Conservation (phyloP, 2,888 invertebrate species). For the Papilio elwesi region DNA sequence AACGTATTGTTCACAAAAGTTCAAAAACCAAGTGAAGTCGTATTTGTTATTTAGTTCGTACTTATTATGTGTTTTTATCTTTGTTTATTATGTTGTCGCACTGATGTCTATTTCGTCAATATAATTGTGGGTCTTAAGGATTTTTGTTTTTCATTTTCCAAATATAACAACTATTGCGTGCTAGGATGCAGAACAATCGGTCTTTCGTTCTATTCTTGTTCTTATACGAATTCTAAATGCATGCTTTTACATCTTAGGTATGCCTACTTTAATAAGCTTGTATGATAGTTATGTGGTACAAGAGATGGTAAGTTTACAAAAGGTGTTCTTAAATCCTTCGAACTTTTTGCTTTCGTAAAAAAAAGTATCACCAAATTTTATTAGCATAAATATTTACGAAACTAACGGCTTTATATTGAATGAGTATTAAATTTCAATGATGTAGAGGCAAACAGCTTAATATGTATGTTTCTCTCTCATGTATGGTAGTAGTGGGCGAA, state of each 20-base stretch:
- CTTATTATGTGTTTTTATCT: constrained; percentile 44
- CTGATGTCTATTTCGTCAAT: constrained; percentile 21
- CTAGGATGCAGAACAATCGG: neutral
- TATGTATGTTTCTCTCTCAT: neutral
- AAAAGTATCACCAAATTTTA: neutral
- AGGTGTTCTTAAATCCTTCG: neutral
- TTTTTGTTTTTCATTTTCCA: constrained; percentile 7
- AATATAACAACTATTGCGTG: constrained; percentile 1
- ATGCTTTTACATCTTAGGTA: neutral
- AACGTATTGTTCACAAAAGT: constrained; percentile 69
- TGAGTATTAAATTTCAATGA: neutral
- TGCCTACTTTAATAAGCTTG: neutral
- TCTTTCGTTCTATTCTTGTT: constrained; percentile 8
- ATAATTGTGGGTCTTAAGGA: constrained; percentile 23
- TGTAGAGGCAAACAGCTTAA: too few species aligned
- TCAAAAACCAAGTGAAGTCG: constrained; percentile 25
- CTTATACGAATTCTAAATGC: constrained; percentile 13
- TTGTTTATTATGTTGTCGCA: constrained; percentile 24
- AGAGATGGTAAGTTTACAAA: neutral
- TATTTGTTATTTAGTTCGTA: constrained; percentile 46
- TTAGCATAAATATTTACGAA: too few species aligned
- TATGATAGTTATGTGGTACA: neutral
- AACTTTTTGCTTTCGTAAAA: neutral
- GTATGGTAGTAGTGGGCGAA: constrained; percentile 2
- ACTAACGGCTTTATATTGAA: neutral